Conservation (phyloP, 2,888 invertebrate species). For the Platycnemis pennipes region DNA sequence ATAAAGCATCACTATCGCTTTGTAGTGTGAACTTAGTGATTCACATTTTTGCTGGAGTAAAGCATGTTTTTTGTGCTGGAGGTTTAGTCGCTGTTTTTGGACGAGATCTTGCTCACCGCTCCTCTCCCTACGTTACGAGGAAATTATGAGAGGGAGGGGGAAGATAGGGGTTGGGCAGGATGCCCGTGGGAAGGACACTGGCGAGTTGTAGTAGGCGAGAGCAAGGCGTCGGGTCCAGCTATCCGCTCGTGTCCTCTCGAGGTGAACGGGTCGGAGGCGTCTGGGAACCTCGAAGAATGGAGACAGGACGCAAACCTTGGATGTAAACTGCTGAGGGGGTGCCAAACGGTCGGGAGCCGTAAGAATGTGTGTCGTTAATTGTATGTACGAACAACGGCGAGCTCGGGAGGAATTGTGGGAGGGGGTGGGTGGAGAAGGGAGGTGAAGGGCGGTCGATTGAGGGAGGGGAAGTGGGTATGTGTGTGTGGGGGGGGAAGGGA, state of each 20-base stretch:
- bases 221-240: background rate
- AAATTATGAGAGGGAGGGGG: background rate
- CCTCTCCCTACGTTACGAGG: background rate
- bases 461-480: too few relatives aligned
- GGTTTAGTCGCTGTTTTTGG: too few relatives aligned
- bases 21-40: too few relatives aligned
- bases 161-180: background rate
- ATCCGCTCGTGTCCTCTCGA: background rate
- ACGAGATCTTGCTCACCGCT: too few relatives aligned
- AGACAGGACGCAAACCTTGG: background rate
- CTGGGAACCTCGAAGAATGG: background rate
- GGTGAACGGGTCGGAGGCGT: background rate
- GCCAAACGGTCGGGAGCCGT: conserved; percentile 18
- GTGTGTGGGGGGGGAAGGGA: background rate
- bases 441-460: background rate
- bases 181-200: background rate
- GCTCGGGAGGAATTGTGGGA: background rate
- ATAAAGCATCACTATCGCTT: too few relatives aligned
- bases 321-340: conserved; percentile 22
- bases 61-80: too few relatives aligned
- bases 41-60: too few relatives aligned
- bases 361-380: conserved; percentile 31
- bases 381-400: conserved; percentile 25
- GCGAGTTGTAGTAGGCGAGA: too few relatives aligned
- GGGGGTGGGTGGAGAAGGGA: background rate